Conservation (phyloP, 2,888 invertebrate genomes). For the Sinopyrophorus schimmeli region DNA sequence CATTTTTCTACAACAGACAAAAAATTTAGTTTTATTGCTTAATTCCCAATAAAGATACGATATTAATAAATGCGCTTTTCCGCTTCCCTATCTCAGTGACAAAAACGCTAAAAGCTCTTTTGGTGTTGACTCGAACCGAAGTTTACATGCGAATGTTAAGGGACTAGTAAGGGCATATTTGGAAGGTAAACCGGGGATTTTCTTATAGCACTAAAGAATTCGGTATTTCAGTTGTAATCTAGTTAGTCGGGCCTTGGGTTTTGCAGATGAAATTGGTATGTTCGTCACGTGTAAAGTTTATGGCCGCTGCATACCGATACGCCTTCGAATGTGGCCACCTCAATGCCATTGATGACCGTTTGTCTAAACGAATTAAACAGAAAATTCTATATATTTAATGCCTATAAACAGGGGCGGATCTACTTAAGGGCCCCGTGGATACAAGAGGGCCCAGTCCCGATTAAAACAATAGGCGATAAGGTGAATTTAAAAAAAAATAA, state of each 20-base stretch:
- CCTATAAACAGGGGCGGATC: too few relatives aligned
- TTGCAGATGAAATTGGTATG: constrained; percentile 41
- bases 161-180: constrained; percentile 19
- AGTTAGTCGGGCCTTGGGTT: constrained; percentile 45
- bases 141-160: constrained; percentile 14
- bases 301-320: constrained; percentile 46
- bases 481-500: too few relatives aligned
- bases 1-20: too few relatives aligned
- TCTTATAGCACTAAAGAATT: constrained; percentile 30
- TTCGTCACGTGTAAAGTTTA: constrained; percentile 45
- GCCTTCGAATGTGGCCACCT: constrained; percentile 40
- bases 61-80: too few relatives aligned
- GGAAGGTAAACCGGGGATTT: constrained; percentile 22
- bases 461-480: too few relatives aligned
- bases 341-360: constrained; percentile 44
- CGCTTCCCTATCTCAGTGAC: too few relatives aligned
- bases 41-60: too few relatives aligned
- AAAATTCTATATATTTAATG: constrained; percentile 15
- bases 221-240: constrained; percentile 44
- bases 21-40: too few relatives aligned
- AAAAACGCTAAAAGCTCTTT: too few relatives aligned
- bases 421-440: too few relatives aligned
- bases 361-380: constrained; percentile 39
- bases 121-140: constrained; percentile 14
- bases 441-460: too few relatives aligned